Evolutionary conservation across 2,888 invertebrate species (phyloP).

Genomic region (Panorpa germanica): DNA sequence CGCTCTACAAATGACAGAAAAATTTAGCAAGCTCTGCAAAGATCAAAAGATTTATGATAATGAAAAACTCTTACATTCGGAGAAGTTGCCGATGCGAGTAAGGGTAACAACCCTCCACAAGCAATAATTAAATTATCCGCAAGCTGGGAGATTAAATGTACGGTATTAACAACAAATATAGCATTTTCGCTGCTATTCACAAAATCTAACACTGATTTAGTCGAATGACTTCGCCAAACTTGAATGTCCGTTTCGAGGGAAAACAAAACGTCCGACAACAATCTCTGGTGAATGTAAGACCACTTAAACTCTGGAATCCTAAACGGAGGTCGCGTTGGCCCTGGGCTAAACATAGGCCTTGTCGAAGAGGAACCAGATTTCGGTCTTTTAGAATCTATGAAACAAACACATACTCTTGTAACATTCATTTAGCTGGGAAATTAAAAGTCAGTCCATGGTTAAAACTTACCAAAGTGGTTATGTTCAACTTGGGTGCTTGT

Average conservation of each 20-base stretch:
- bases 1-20: slow-evolving; percentile 52
- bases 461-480: slow-evolving; percentile 57
- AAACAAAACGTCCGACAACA: slow-evolving; percentile 89
- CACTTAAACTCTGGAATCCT: slow-evolving; percentile 99
- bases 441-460: slow-evolving; percentile 9
- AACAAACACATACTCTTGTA: slow-evolving; percentile 8
- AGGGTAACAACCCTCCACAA: slow-evolving; percentile 87
- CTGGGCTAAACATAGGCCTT: slow-evolving; percentile 85
- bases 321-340: slow-evolving; percentile 86
- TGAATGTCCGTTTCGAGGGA: slow-evolving; percentile 96
- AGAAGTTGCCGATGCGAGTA: slow-evolving; percentile 94
- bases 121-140: slow-evolving; percentile 98
- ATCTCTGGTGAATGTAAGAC: slow-evolving; percentile 95
- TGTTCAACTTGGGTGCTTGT: slow-evolving; percentile 72
- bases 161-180: slow-evolving; percentile 98
- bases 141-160: slow-evolving; percentile 95
- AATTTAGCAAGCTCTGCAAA: slow-evolving; percentile 10
- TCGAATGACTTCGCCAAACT: slow-evolving; percentile 79
- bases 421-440: slow-evolving; percentile 2
- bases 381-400: slow-evolving; percentile 32
- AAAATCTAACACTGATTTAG: slow-evolving; percentile 92
- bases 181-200: slow-evolving; percentile 97
- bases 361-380: slow-evolving; percentile 46
- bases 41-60: slow-evolving; percentile 6
- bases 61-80: slow-evolving; percentile 63